Conservation (phyloP, 2,113 vertebrate genomes). For the Choloepus hoffmanni region DNA sequence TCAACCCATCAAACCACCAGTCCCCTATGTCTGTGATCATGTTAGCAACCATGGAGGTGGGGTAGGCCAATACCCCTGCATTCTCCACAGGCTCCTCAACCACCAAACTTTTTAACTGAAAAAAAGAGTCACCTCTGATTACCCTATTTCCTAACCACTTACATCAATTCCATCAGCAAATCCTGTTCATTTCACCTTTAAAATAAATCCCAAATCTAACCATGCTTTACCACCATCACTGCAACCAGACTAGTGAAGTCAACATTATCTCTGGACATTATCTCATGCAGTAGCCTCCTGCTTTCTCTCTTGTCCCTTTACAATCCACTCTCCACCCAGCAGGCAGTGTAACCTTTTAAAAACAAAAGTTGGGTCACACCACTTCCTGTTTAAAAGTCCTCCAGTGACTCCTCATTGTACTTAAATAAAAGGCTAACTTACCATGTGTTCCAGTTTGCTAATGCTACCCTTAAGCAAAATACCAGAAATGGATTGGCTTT, state of each 20-base stretch:
- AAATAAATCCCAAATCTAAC: neutral
- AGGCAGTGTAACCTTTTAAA: neutral
- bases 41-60: too few relatives aligned
- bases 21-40: too few relatives aligned
- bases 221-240: neutral
- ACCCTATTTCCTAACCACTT: neutral
- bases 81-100: too few relatives aligned
- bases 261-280: neutral
- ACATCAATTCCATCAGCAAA: neutral
- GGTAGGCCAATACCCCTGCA: too few relatives aligned
- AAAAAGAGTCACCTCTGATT: neutral
- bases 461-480: too few relatives aligned
- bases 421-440: neutral
- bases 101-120: too few relatives aligned
- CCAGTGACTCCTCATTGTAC: neutral
- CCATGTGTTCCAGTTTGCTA: too few relatives aligned
- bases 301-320: neutral
- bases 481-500: too few relatives aligned
- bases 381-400: neutral
- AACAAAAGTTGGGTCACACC: neutral
- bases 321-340: neutral
- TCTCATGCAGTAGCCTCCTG: neutral
- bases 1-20: too few relatives aligned
- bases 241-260: too few relatives aligned
- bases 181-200: neutral